A percentile compares a stretch with the other conserved stretches of the same genome.
These are phyloP conservation scores for Tribolium castaneum DNA, from an alignment of 1,140 invertebrate genomes.

Conservation along the genomic window DNA sequence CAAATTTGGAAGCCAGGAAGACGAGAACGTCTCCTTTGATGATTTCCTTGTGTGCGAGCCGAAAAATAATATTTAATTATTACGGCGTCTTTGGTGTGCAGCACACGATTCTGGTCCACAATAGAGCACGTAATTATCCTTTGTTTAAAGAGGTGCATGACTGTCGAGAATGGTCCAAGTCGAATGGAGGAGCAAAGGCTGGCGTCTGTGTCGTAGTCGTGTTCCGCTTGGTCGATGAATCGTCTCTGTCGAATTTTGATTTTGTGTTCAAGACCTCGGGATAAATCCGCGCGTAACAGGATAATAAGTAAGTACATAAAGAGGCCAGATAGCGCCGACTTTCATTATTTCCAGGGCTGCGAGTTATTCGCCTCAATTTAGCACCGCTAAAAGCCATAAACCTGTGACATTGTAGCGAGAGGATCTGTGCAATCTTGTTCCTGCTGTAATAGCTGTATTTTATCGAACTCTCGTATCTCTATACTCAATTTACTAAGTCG, in stretches of 20 bases:
- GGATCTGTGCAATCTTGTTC: slow-evolving; percentile 44
- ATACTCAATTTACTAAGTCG: slow-evolving; percentile 42
- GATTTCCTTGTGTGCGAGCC: too few relatives aligned
- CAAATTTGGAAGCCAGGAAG: too few relatives aligned
- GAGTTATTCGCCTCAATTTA: slow-evolving; percentile 47
- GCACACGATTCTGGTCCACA: too few relatives aligned
- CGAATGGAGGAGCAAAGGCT: too few relatives aligned
- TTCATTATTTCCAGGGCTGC: slow-evolving; percentile 43
- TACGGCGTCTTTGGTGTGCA: too few relatives aligned
- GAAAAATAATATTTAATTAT: too few relatives aligned
- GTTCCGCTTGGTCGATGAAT: too few relatives aligned
- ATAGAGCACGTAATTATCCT: too few relatives aligned
- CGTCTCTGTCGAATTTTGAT: neutral
- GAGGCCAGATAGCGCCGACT: slow-evolving; percentile 29
- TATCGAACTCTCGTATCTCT: slow-evolving; percentile 45
- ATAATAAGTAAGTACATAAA: slow-evolving; percentile 45
- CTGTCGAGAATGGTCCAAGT: too few relatives aligned
- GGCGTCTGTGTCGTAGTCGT: too few relatives aligned
- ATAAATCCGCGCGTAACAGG: slow-evolving; percentile 26
- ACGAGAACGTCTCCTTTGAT: too few relatives aligned
- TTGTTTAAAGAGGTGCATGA: too few relatives aligned
- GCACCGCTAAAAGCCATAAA: slow-evolving; percentile 46
- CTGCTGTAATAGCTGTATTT: slow-evolving; percentile 46
- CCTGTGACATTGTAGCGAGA: slow-evolving; percentile 44
- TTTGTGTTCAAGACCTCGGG: neutral